Evolutionary conservation across 2,797 vertebrate genomes (phyloP).

Genomic region (Stomatorhinus walkeri): DNA sequence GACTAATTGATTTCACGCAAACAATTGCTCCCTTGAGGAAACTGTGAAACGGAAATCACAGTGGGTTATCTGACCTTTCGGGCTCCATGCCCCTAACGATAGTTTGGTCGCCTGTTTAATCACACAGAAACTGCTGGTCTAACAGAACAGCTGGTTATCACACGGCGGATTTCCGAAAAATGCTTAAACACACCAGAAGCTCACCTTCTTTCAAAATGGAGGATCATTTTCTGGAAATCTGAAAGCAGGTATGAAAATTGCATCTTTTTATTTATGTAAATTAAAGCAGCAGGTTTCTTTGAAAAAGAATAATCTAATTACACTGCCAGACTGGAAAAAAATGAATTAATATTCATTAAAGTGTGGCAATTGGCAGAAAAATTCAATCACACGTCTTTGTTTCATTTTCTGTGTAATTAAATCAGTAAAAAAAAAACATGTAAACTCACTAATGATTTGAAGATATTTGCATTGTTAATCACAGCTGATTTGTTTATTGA

Average conservation of each 20-base stretch:
- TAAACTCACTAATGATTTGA: conserved; percentile 63
- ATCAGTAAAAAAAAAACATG: conserved; percentile 64
- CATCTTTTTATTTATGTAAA: conserved; percentile 7
- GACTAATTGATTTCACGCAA: not conserved
- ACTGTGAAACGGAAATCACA: not conserved
- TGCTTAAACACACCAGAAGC: not conserved
- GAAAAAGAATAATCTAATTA: conserved; percentile 25
- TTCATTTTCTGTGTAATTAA: conserved; percentile 69
- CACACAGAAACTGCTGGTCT: conserved; percentile 2
- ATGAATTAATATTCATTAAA: conserved; percentile 50
- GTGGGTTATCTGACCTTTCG: not conserved
- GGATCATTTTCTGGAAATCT: conserved; percentile 14
- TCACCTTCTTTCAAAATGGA: conserved; percentile 13
- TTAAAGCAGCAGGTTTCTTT: conserved; percentile 21
- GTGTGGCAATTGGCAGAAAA: conserved; percentile 46
- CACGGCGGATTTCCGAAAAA: conserved; percentile 8
- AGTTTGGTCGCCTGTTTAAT: not conserved
- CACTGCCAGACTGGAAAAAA: conserved; percentile 13
- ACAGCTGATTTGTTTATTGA: conserved; percentile 67
- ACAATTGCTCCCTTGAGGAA: not conserved
- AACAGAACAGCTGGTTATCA: not conserved
- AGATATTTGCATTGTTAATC: conserved; percentile 71
- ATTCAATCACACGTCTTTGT: conserved; percentile 48
- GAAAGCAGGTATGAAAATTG: conserved; percentile 10
- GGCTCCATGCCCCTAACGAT: not conserved